phyloP scores from a whole-genome alignment of 2,113 vertebrate genomes.

The Trochalopteron elliotii region DNA sequence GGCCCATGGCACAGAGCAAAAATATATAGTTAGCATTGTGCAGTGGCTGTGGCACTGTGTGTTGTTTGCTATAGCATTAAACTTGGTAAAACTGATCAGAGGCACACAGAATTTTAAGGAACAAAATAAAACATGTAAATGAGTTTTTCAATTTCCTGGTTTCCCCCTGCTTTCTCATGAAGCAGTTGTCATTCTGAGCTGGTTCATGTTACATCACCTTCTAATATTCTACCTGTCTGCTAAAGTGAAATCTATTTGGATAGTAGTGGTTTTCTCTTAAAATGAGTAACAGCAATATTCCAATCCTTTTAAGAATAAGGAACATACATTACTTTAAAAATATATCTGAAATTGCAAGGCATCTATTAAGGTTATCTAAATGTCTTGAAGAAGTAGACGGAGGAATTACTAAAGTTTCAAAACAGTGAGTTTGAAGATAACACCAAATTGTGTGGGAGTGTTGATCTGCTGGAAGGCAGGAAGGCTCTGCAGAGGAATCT shows the following conservation, averaged over 20 bases:
- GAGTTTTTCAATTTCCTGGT: background rate
- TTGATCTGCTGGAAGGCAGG: background rate
- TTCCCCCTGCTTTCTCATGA: background rate
- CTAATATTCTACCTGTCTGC: background rate
- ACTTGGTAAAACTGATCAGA: background rate
- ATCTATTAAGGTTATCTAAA: background rate
- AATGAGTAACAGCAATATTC: background rate
- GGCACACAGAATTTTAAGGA: background rate
- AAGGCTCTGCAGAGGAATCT: background rate
- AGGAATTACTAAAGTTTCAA: background rate
- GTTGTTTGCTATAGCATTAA: background rate
- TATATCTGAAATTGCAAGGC: background rate
- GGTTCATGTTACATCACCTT: background rate
- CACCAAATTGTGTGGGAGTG: rapidly evolving
- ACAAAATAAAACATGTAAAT: background rate
- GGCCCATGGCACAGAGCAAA: background rate
- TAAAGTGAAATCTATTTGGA: background rate
- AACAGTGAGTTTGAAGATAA: background rate
- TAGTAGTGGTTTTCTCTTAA: background rate
- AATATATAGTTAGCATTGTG: constrained; percentile 19
- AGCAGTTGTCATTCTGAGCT: background rate
- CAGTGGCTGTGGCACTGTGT: background rate
- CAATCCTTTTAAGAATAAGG: background rate
- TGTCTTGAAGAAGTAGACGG: background rate
- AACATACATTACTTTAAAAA: background rate